Conservation (phyloP, 2,888 invertebrate genomes). For the Cephus rjabovi region DNA sequence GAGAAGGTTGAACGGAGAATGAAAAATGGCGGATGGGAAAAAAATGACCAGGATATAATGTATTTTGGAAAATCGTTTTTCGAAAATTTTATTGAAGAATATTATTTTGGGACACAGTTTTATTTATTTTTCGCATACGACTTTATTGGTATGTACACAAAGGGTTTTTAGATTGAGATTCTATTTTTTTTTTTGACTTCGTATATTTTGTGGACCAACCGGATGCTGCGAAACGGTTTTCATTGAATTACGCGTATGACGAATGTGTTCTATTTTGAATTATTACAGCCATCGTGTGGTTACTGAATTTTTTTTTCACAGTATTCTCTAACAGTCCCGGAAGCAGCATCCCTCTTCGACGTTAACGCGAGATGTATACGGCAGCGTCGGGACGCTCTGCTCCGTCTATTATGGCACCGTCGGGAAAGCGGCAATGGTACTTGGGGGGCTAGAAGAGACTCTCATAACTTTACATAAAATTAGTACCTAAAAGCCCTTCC, state of each 20-base stretch:
- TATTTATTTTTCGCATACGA: not conserved
- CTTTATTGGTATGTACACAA: not conserved
- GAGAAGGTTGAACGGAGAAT: not conserved
- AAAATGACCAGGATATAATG: not conserved
- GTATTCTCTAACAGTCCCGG: not conserved
- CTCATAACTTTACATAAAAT: slow-evolving; percentile 66
- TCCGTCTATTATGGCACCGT: slow-evolving; percentile 52
- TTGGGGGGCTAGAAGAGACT: slow-evolving; percentile 42
- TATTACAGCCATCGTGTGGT: not conserved
- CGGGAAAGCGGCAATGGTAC: slow-evolving; percentile 54
- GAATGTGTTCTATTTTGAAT: not conserved
- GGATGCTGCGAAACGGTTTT: not conserved
- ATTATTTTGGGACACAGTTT: not conserved
- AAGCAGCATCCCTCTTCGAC: not conserved
- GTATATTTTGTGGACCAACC: not conserved
- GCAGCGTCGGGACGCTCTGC: slow-evolving; percentile 21
- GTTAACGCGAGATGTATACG: not conserved
- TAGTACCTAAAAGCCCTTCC: slow-evolving; percentile 63
- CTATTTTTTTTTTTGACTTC: not conserved
- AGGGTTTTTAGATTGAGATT: not conserved
- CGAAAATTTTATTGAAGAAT: not conserved
- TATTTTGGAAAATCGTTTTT: not conserved
- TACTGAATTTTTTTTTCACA: not conserved
- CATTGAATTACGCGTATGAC: not conserved
- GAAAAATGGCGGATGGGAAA: not conserved